Base-by-base conservation (phyloP, 2,113 vertebrate species). In the Tympanuchus pallidicinctus region DNA sequence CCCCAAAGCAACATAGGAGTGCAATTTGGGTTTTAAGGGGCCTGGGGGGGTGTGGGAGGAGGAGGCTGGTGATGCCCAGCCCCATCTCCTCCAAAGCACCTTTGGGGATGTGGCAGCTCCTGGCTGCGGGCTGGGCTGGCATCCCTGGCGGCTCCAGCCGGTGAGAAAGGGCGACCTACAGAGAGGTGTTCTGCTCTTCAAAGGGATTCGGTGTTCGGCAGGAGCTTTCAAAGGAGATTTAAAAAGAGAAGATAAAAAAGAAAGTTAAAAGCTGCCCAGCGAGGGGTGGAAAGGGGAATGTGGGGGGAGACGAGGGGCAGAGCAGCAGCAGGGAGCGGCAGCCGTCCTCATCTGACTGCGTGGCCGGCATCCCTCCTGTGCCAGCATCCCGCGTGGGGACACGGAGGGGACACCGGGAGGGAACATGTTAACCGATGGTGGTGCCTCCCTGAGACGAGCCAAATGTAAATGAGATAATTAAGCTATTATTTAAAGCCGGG, bases 381-480 rank as follows among this genome's bases (percentile, higher is more conserved):
- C 72, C 88, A 77, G 47, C 45, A 59, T 42, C 85, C 34, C 13
- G 13, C 8, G 1, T 32, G 10, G 86, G 89, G 40, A 95, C 3
- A 14, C 64, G n/a, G 94, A 95, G 65, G 6, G 38, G 94, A 92
- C 91, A 92, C 87, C 81, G 77, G 95, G 95, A 97, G 92, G 95
- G 96, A 97, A 97, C 95, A 97, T 95, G 96, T 97, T 97, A 97
- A 97, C 95, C 95, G 95, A 89, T 67, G n/a, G 91, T 73, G 96
- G 96, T 94, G 94, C 61, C 38, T 97, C 96, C 96, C 91, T 97
- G 96, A 96, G 93, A 95, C 90, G 96, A 97, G 96, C 97, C 94
- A 97, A 97, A 98, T 98, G 97, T 97, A 97, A 98, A 97, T 98
- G 95, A 97, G 97, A 96, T 98, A 97, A 98, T 97, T 98, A 97